Evolutionary conservation across 1,140 invertebrate genomes (phyloP).

Genomic region (Batillaria attramentaria): DNA sequence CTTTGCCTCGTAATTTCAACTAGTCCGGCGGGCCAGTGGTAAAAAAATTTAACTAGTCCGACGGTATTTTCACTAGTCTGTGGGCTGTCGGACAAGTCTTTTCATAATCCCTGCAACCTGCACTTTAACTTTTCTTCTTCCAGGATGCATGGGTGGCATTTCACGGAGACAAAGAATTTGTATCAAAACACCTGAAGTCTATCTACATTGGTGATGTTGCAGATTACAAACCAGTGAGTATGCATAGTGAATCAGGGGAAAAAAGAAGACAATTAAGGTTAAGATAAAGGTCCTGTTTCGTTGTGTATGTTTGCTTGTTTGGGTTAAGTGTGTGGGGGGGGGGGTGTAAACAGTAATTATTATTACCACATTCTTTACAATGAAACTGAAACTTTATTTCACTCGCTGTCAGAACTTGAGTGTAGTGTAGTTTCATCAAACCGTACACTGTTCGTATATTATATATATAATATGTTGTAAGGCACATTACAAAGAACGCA

Average conservation of each 20-base stretch:
- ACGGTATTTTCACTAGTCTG: no score
- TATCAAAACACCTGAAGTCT: constrained; percentile 62
- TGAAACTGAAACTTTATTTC: neutral
- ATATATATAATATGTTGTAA: no score
- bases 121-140: constrained; percentile 41
- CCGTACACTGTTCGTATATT: no score
- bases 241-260: neutral
- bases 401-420: no score
- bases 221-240: constrained; percentile 48
- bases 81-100: no score
- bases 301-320: neutral
- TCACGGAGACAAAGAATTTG: constrained; percentile 66
- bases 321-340: no score
- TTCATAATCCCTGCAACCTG: no score
- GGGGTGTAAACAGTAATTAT: neutral
- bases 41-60: no score
- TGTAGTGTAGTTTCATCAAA: no score
- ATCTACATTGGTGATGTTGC: constrained; percentile 61
- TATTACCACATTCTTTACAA: constrained; percentile 6
- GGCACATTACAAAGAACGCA: no score
- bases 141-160: constrained; percentile 69
- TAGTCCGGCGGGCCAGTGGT: no score
- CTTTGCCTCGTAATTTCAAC: no score
- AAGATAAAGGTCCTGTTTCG: neutral
- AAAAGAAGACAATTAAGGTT: neutral